Percentiles rank a stretch among this genome's conserved stretches.
Conservation (phyloP, 2,113 vertebrate species). For the Syngnathus typhle region DNA sequence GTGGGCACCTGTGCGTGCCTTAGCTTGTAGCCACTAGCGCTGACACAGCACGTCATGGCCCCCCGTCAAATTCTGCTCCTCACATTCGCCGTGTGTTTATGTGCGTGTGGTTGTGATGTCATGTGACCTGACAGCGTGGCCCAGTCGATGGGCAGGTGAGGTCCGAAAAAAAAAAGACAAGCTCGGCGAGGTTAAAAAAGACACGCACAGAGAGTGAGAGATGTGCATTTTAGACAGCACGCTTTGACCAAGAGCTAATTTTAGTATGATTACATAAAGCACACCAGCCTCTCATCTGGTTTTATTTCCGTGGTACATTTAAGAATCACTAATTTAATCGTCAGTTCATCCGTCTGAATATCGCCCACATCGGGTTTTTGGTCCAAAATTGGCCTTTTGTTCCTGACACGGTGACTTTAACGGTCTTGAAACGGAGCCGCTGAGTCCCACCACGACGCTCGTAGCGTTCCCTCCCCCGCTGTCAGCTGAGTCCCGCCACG, state of each 20-base stretch:
- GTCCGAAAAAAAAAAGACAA: not conserved
- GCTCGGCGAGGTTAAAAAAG: not conserved
- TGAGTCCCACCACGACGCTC: not conserved
- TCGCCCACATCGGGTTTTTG: too few species aligned
- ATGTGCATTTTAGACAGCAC: conserved; percentile 1
- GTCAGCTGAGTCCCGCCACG: too few species aligned
- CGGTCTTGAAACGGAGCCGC: not conserved
- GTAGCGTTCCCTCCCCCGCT: conserved; percentile 44
- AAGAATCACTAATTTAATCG: too few species aligned
- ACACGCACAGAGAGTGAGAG: not conserved
- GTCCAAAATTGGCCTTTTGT: not conserved
- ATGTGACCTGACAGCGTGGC: conserved; percentile 14
- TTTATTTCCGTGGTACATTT: too few species aligned
- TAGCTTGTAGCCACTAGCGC: conserved; percentile 26
- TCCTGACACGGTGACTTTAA: not conserved
- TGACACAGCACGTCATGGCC: conserved; percentile 40
- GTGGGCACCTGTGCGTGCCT: conserved; percentile 2
- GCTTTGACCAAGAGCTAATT: conserved; percentile 10
- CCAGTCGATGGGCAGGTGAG: not conserved
- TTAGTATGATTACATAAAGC: conserved; percentile 6
- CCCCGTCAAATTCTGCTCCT: conserved; percentile 18
- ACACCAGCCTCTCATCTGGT: not conserved
- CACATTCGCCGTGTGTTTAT: conserved; percentile 6
- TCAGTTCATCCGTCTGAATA: too few species aligned
- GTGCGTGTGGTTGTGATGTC: not conserved